Evolutionary conservation across 1,140 invertebrate species (phyloP), one percentile per base, ranked within the genome.

Genomic region (Psix sp.): DNA sequence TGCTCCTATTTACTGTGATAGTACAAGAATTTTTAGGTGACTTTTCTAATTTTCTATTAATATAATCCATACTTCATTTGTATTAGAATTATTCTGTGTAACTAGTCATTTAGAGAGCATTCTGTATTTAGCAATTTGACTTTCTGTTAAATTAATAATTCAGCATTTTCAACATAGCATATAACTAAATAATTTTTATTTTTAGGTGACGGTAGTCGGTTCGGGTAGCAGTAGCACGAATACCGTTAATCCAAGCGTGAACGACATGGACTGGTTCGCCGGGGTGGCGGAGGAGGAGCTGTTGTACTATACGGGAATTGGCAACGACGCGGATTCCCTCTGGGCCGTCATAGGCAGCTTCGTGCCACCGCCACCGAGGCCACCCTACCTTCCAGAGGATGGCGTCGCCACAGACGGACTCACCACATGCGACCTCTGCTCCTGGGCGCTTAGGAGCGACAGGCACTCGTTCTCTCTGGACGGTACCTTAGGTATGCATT

Each of bases 371-470:
- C 91, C 91, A 15, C 91, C 91, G 20, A 84, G 91, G 46, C 91
- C 91, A 3, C 86, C 89, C 24, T 92, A 90, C 80, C 87, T 92
- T 29, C 89, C 90, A 26, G 90, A 91, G 49, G 89, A 90, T 45
- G 84, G 84, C 26, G 84, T 90, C 62, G 81, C 86, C 29, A 88
- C 90, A 40, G 91, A 92, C 83, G 91, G 91, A 49, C 88, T 92
- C 46, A 92, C 91, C 63, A 92, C 91, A 73, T 93, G 91, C 84
- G 91, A 93, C 86, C 88, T 92, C 26, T 92, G 91, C 80, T 89
- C 91, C 48, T 92, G 91, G 91, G 91, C 91, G 40, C 86, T 89
- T 77, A 82, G 83, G 59, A 85, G 86, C 73, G 83, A 87, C 60
- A 84, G 85, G 79, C 84, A 86, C 78, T 82, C 82, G 20, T 88